Base-by-base conservation (phyloP, 2,113 vertebrate species). In the Perca schrenkii region DNA sequence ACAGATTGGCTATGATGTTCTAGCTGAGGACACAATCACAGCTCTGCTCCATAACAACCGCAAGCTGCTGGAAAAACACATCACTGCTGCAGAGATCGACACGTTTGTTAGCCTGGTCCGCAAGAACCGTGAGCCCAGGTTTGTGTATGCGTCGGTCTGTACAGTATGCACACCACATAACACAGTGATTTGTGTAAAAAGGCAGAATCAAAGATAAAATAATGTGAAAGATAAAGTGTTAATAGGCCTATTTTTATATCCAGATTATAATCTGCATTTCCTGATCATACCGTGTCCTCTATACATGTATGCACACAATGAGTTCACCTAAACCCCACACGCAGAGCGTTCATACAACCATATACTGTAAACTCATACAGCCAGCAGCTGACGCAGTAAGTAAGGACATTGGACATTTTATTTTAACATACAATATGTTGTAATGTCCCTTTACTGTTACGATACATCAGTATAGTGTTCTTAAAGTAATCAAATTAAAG, bases 71-170 rank as follows among this genome's bases (percentile, higher is more conserved):
- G 98, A 99, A 89, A 99, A 99, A 58, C 98, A 99, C 89, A 99
- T 99, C 91, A 99, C 98, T 0, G 98, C 98, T 0, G 98, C 98
- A 0, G 98, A 99, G 96, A 99, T 99, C 0, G 98, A 99, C 93
- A 99, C 98, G 0, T 99, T 99, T 4, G 98, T 99, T 83, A 99
- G 97, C 65, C 96, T 99, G n/a, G 98, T 99, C 85, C 97, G 98
- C 79, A 99, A 99, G 91, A 99, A 99, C 82, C 94, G 98, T 11
- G 98, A 99, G 91, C 98, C 98, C 75, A 97, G 98, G 98, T 99
- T 84, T 94, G 97, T 80, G 58, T 0, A 47, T 31, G 1, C 8
- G 10, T 54, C 14, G 66, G 21, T 47, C 15, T 53, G 52, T 25
- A 1, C 21, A 11, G 69, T 36, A 8, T 36, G 25, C 36, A 11